phyloP scores from a whole-genome alignment of 2,113 vertebrate species.

The Centropristis striata region DNA sequence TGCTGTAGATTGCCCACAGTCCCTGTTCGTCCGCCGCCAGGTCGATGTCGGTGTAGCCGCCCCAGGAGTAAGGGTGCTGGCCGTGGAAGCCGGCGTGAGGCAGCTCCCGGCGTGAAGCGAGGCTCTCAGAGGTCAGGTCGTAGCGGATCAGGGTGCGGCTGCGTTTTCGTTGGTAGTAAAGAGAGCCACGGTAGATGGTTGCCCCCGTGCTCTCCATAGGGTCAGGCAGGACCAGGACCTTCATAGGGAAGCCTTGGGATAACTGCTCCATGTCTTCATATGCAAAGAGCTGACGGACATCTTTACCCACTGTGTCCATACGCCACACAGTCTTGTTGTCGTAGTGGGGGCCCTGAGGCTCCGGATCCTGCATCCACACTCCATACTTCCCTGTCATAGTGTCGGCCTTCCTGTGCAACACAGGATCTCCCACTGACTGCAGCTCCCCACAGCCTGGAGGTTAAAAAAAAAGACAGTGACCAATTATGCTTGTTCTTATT shows the following conservation, averaged over 20 bases:
- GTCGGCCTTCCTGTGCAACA: slow-evolving; percentile 90
- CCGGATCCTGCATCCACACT: slow-evolving; percentile 94
- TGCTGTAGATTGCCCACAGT: slow-evolving; percentile 95
- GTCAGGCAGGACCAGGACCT: slow-evolving; percentile 89
- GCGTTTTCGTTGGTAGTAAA: slow-evolving; percentile 90
- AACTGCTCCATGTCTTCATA: slow-evolving; percentile 89
- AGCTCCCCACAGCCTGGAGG: slow-evolving; percentile 90
- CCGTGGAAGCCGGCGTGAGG: slow-evolving; percentile 89
- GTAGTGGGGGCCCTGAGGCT: slow-evolving; percentile 83
- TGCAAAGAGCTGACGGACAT: slow-evolving; percentile 91
- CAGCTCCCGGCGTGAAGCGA: slow-evolving; percentile 86
- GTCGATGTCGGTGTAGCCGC: slow-evolving; percentile 95
- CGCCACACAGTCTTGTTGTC: slow-evolving; percentile 90
- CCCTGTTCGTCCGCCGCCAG: slow-evolving; percentile 90
- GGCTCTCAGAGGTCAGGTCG: slow-evolving; percentile 84
- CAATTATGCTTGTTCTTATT: no score
- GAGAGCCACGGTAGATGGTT: slow-evolving; percentile 86
- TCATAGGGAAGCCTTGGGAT: slow-evolving; percentile 86
- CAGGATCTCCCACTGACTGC: slow-evolving; percentile 89
- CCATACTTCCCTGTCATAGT: slow-evolving; percentile 93
- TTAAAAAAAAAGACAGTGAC: background rate
- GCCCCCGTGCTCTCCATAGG: slow-evolving; percentile 93
- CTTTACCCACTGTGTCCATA: slow-evolving; percentile 89
- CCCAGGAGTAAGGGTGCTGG: slow-evolving; percentile 94
- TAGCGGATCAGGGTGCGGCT: slow-evolving; percentile 89